phyloP scores from a whole-genome alignment of 2,797 vertebrate genomes.

The Percopsis omiscomaycus region DNA sequence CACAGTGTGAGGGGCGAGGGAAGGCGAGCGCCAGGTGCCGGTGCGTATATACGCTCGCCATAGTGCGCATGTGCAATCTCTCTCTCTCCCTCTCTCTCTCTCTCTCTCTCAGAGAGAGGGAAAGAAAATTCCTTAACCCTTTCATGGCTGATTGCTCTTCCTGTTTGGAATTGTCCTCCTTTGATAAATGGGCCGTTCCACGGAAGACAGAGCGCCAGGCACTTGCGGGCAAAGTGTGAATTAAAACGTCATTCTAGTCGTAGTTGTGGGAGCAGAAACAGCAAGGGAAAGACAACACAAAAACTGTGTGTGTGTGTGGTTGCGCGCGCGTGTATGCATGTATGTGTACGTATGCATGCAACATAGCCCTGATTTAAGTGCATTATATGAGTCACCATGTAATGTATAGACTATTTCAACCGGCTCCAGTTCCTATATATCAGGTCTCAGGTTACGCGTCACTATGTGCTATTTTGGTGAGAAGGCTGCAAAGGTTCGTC shows the following conservation, averaged over 20 bases:
- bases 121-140: slow-evolving; percentile 65
- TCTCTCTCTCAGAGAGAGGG: slow-evolving; percentile 43
- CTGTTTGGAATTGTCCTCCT: no score
- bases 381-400: slow-evolving; percentile 5
- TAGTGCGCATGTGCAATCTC: slow-evolving; percentile 17
- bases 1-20: slow-evolving; percentile 67
- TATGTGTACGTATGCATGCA: not conserved
- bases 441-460: slow-evolving; percentile 26
- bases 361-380: not conserved
- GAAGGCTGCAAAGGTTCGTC: not conserved
- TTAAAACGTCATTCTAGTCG: not conserved
- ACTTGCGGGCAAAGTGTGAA: not conserved
- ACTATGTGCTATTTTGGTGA: slow-evolving; percentile 30
- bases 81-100: slow-evolving; percentile 24
- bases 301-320: not conserved
- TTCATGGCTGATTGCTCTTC: slow-evolving; percentile 37
- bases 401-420: not conserved
- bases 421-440: slow-evolving; percentile 20
- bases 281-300: not conserved
- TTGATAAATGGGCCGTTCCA: not conserved
- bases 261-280: not conserved
- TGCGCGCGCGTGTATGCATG: slow-evolving; percentile 1
- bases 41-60: slow-evolving; percentile 54
- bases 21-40: slow-evolving; percentile 75
- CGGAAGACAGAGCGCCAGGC: not conserved